phyloP scores from a whole-genome alignment of 2,113 vertebrate genomes.

The Camelus dromedarius region DNA sequence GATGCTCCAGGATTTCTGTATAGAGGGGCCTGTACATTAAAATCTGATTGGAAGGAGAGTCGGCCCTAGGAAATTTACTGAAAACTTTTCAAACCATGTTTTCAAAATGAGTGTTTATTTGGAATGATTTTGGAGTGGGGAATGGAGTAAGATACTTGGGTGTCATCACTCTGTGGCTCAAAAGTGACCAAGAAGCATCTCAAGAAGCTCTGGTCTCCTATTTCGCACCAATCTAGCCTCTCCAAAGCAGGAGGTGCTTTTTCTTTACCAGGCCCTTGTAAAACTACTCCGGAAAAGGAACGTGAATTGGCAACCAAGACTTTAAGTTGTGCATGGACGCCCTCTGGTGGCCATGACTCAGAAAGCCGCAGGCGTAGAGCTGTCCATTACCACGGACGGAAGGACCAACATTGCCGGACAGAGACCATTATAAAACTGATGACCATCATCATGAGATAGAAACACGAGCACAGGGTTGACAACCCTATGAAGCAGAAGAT shows the following conservation, averaged over 20 bases:
- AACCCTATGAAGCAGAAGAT: not conserved
- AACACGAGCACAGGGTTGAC: not conserved
- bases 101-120: constrained; percentile 5
- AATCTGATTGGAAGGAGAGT: not conserved
- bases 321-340: not conserved
- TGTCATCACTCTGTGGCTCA: not conserved
- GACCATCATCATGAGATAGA: not conserved
- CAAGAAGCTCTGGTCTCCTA: not conserved
- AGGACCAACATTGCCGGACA: not conserved
- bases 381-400: not conserved
- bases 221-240: not conserved
- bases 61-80: not conserved
- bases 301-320: not conserved
- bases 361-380: not conserved
- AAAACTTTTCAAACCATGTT: constrained; percentile 22
- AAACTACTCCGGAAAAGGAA: not conserved
- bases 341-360: constrained; percentile 61
- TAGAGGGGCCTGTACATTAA: not conserved
- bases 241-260: not conserved
- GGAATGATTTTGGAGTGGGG: not conserved
- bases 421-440: not conserved
- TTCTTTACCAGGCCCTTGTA: not conserved
- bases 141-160: not conserved
- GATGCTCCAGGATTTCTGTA: not conserved
- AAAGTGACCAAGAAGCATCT: not conserved